Evolutionary conservation across 2,113 vertebrate species (phyloP).

Genomic region (Lampris megalopsis): DNA sequence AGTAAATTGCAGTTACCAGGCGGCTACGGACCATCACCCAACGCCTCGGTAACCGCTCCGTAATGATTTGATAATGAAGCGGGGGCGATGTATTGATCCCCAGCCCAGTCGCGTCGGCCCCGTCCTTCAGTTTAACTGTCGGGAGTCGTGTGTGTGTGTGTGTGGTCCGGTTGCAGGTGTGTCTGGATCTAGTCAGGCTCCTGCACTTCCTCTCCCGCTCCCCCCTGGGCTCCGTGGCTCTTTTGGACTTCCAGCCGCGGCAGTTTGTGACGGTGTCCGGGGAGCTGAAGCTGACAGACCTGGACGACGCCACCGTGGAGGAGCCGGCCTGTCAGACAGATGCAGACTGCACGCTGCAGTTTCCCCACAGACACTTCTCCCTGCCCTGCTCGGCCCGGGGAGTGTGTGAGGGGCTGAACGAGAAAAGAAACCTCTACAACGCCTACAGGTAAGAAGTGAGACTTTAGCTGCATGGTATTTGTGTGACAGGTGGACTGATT

Average conservation of each 20-base stretch:
- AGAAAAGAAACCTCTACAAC: conserved; percentile 93
- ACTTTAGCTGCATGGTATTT: conserved; percentile 38
- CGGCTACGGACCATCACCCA: too few species aligned
- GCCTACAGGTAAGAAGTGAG: conserved; percentile 85
- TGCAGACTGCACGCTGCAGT: conserved; percentile 85
- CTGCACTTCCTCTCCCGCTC: conserved; percentile 90
- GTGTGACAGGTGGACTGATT: conserved; percentile 40
- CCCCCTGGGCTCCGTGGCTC: conserved; percentile 89
- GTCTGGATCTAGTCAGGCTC: conserved; percentile 88
- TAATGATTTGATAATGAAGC: too few species aligned
- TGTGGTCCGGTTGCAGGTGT: conserved; percentile 82
- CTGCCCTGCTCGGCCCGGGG: conserved; percentile 78
- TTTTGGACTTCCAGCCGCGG: conserved; percentile 93
- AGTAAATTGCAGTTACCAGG: too few species aligned
- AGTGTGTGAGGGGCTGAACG: conserved; percentile 86
- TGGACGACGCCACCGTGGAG: conserved; percentile 87
- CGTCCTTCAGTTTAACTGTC: not conserved
- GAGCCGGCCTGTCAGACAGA: conserved; percentile 81
- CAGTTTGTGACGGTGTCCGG: conserved; percentile 92
- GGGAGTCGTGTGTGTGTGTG: not conserved
- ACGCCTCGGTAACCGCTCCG: too few species aligned
- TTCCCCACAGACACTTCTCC: conserved; percentile 87
- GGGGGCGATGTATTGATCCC: too few species aligned
- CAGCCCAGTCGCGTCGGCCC: too few species aligned
- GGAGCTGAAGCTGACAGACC: conserved; percentile 90